Evolutionary conservation across 2,797 vertebrate species (phyloP), one percentile per base, ranked within the genome.

Genomic region (Poecilia wingei): DNA sequence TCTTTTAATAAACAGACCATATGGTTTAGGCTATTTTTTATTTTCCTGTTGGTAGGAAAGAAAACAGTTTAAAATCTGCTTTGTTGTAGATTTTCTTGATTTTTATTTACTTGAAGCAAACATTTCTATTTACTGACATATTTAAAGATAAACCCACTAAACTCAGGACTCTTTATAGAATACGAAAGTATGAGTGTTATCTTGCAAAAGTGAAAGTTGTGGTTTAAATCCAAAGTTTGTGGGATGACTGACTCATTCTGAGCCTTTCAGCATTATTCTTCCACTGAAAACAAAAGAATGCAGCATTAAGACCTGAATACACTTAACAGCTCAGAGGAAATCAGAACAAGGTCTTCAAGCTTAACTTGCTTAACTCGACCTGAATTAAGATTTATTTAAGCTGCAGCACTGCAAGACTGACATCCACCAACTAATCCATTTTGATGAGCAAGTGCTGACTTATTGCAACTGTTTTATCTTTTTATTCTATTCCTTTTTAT

Each of bases 211-310:
- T 12, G 22, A 25, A 72, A 71, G 76, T 81, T 64, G 41, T 64
- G 53, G 69, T 76, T 74, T 79, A 79, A 75, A 72, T 61, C 25
- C 18, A 39, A 47, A 43, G 41, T 70, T 49, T 69, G 1, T 18
- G 6, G 68, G 13, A 75, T n/a, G 31, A 75, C 10, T 14, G 55
- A 25, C 31, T 74, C 51, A 46, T 76, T 76, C 43, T 41, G 28
- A n/a, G 33, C 10, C 25, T 59, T 36, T 64, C 74, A 10, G 72
- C 59, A n/a, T 20, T 16, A 43, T 74, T 74, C 72, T 49, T 25
- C 73, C 7, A 12, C 53, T 41, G 68, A 72, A 31, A 39, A 43
- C 33, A 46, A 41, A 16, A 9, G 6, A 36, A 31, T 33, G 0
- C 36, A 61, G 43, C 5, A 43, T 55, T 18, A 46, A 69, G 51